Conservation (phyloP, 2,113 vertebrate species). For the Sclerurus mexicanus region DNA sequence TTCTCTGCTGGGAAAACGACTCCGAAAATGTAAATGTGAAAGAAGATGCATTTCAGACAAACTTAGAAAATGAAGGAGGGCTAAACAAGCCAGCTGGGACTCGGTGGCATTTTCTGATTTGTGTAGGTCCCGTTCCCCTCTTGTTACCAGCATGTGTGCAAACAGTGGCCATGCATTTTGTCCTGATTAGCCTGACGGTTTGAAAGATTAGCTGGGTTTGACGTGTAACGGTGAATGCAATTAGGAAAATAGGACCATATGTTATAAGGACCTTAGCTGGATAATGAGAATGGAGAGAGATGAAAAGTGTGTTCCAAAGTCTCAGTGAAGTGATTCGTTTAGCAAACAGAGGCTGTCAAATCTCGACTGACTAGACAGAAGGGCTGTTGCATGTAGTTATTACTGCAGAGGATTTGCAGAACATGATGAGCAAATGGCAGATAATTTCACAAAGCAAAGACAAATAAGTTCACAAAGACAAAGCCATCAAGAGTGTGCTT, state of each 20-base stretch:
- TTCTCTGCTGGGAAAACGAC: neutral
- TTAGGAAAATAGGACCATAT: constrained; percentile 65
- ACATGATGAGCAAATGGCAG: constrained; percentile 8
- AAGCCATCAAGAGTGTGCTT: neutral
- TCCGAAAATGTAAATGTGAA: neutral
- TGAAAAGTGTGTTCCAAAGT: constrained; percentile 41
- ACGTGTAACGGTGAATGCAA: constrained; percentile 35
- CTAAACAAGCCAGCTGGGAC: constrained; percentile 28
- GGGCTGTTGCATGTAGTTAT: constrained; percentile 28
- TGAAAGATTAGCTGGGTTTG: constrained; percentile 60
- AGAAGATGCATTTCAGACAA: constrained; percentile 4
- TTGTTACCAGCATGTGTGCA: constrained; percentile 50
- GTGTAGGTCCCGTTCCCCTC: constrained; percentile 47
- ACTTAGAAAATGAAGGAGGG: neutral
- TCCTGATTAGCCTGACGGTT: constrained; percentile 53
- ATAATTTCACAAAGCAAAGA: constrained; percentile 2
- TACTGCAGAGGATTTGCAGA: constrained; percentile 35
- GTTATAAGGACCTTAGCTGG: constrained; percentile 53
- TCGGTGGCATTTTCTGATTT: constrained; percentile 11
- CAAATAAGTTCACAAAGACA: constrained; percentile 13
- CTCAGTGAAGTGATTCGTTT: constrained; percentile 57
- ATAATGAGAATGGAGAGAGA: constrained; percentile 51
- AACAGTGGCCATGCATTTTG: constrained; percentile 45
- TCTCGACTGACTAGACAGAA: constrained; percentile 38
- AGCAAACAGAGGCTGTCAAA: constrained; percentile 51